Conservation (phyloP, 2,888 invertebrate genomes). For the Philereme vetulata region DNA sequence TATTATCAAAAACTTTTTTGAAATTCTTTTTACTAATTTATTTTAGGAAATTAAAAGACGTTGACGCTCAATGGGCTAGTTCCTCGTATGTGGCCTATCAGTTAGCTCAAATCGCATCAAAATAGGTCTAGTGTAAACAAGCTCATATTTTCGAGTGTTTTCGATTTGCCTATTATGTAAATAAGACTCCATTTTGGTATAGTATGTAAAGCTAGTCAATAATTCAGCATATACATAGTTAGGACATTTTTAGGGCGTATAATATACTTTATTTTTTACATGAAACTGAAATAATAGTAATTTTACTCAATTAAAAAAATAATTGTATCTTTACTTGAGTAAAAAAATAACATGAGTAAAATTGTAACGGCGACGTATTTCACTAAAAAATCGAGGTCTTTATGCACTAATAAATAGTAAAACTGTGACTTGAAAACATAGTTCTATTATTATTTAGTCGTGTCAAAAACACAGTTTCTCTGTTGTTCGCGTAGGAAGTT, state of each 20-base stretch:
- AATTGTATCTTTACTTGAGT: no score
- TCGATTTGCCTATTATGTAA: constrained; percentile 26
- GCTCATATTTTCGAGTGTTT: constrained; percentile 29
- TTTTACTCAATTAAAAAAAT: no score
- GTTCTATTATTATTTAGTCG: no score
- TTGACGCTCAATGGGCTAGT: constrained; percentile 18
- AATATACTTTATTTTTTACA: background rate
- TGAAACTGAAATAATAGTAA: background rate
- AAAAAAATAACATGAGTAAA: no score
- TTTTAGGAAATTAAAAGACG: constrained; percentile 23
- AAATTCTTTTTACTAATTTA: constrained; percentile 32
- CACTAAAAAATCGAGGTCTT: no score
- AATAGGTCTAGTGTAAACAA: constrained; percentile 24
- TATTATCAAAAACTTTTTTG: constrained; percentile 27
- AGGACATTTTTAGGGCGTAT: constrained; percentile 6
- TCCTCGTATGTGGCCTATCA: constrained; percentile 32
- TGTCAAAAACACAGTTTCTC: no score
- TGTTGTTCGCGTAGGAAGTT: no score
- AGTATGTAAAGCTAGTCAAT: constrained; percentile 34
- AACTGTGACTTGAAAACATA: no score
- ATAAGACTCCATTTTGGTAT: constrained; percentile 26
- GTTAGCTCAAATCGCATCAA: constrained; percentile 37
- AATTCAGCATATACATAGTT: constrained; percentile 16
- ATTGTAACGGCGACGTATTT: no score
- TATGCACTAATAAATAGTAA: no score